Percentiles rank a stretch among this genome's conserved stretches.
These are phyloP conservation scores for Mesorhabditis sp. DNA, from an alignment of 2,888 invertebrate genomes.

Conservation along the genomic window DNA sequence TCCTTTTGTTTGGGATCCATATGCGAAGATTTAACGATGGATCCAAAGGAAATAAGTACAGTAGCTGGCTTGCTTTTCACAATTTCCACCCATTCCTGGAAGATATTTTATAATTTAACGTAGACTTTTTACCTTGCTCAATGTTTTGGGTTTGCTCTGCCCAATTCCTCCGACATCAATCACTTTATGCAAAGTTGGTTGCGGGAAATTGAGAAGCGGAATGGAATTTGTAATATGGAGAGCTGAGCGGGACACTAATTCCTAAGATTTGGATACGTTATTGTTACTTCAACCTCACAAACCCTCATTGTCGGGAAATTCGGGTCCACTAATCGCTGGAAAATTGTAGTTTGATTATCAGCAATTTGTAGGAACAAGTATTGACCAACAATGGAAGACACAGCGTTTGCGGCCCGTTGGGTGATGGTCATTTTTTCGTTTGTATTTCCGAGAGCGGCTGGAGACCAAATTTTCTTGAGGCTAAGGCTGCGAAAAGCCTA, in stretches of 20 bases:
- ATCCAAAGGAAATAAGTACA: not conserved
- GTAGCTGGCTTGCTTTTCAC: not conserved
- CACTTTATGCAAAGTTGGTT: slow-evolving; percentile 2
- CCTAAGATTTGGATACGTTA: not conserved
- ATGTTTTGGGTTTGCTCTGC: not conserved
- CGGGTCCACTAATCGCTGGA: not conserved
- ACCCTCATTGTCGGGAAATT: not conserved
- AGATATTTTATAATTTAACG: not conserved
- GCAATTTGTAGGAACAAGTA: not conserved
- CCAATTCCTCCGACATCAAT: not conserved
- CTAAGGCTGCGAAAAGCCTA: not conserved
- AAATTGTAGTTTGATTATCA: not conserved
- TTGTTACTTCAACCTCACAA: not conserved
- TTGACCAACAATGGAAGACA: not conserved
- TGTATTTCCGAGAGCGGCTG: not conserved
- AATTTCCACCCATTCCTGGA: not conserved
- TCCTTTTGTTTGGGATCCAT: slow-evolving; percentile 1
- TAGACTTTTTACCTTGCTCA: slow-evolving; percentile 3
- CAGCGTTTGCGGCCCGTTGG: not conserved
- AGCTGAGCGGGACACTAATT: not conserved
- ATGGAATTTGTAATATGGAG: slow-evolving; percentile 1
- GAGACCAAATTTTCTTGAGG: not conserved
- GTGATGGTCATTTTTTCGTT: slow-evolving; percentile 1
- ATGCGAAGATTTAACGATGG: not conserved
- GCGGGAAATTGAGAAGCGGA: slow-evolving; percentile 3